Evolutionary conservation across 2,888 invertebrate species (phyloP).

Genomic region (Teinopalpus imperialis): DNA sequence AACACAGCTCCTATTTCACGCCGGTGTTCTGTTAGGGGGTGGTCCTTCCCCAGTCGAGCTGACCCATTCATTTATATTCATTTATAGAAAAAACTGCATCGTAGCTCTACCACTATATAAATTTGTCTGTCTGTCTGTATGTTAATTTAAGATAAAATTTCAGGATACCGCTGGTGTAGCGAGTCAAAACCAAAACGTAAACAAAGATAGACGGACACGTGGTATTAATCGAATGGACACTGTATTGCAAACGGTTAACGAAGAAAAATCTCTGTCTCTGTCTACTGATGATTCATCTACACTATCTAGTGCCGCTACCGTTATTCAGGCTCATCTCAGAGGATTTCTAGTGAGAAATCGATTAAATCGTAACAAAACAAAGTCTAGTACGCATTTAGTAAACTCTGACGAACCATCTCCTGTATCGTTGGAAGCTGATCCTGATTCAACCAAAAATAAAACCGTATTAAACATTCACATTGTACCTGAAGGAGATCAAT

Average conservation of each 20-base stretch:
- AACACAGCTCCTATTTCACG: too few species aligned
- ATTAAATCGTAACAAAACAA: constrained; percentile 63
- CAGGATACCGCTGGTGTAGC: constrained; percentile 53
- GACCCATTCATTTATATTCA: too few species aligned
- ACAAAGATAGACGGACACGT: constrained; percentile 57
- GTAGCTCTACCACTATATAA: too few species aligned
- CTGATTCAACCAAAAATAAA: constrained; percentile 56
- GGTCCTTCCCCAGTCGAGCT: too few species aligned
- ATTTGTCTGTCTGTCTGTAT: too few species aligned
- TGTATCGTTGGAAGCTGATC: constrained; percentile 56
- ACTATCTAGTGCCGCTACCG: constrained; percentile 82
- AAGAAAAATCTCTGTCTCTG: constrained; percentile 73
- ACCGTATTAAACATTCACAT: constrained; percentile 73
- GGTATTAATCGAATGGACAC: constrained; percentile 72
- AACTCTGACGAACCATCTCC: constrained; percentile 58
- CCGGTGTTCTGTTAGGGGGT: too few species aligned
- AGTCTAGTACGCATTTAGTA: constrained; percentile 58
- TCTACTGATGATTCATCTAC: constrained; percentile 78
- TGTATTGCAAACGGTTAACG: constrained; percentile 76
- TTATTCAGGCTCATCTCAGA: constrained; percentile 86
- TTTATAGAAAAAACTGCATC: too few species aligned
- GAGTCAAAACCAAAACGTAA: constrained; percentile 39
- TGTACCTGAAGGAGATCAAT: constrained; percentile 64
- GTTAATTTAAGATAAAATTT: constrained; percentile 34
- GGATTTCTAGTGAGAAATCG: constrained; percentile 84